These are phyloP conservation scores for Cavia porcellus DNA, from an alignment of 2,113 vertebrate genomes.

Conservation along the genomic window DNA sequence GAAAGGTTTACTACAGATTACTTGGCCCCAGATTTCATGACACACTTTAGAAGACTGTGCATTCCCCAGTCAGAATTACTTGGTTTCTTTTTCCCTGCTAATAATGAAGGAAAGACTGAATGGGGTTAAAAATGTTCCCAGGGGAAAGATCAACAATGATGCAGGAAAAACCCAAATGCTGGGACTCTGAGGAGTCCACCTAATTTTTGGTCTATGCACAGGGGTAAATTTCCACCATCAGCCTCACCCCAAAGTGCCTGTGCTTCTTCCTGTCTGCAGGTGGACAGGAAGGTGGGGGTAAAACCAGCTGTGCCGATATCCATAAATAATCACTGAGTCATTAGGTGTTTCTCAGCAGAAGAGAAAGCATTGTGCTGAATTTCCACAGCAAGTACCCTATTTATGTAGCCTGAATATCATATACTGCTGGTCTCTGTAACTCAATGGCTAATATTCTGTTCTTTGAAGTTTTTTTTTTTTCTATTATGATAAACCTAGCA, in stretches of 20 bases:
- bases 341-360: neutral
- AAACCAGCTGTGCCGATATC: conserved; percentile 74
- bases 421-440: neutral
- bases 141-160: conserved; percentile 96
- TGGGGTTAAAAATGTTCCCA: conserved; percentile 91
- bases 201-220: conserved; percentile 90
- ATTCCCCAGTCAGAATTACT: neutral
- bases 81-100: neutral
- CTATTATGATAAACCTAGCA: conserved; percentile 71
- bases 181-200: conserved; percentile 96
- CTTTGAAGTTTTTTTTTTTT: conserved; percentile 49
- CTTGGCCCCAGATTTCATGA: neutral
- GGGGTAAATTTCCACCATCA: conserved; percentile 86
- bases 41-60: neutral
- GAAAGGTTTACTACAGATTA: too few species aligned
- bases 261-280: conserved; percentile 93
- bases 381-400: neutral
- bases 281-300: conserved; percentile 86
- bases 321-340: conserved; percentile 86
- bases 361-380: neutral
- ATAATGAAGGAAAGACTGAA: conserved; percentile 94
- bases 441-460: conserved; percentile 52
- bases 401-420: neutral
- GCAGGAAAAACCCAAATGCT: conserved; percentile 95
- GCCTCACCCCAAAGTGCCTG: conserved; percentile 88